A percentile compares a stretch with the other conserved stretches of the same genome.
phyloP scores from a whole-genome alignment of 2,113 vertebrate genomes.

The Sceloporus tristichus region DNA sequence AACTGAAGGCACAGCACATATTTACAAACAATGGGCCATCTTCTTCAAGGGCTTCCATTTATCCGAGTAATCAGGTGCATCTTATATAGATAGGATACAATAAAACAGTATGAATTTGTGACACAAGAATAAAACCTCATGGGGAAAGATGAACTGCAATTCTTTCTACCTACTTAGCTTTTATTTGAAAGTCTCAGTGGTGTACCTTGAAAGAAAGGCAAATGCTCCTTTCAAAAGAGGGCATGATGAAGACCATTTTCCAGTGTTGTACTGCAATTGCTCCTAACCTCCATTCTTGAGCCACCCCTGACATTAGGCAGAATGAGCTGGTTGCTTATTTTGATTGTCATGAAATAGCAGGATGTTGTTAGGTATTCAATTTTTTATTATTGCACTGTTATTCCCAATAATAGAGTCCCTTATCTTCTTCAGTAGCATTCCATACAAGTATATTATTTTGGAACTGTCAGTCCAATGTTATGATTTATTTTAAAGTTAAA shows the following conservation, averaged over 20 bases:
- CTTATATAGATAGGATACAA: not conserved
- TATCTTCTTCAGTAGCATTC: not conserved
- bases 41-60: constrained; percentile 30
- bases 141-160: not conserved
- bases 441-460: not conserved
- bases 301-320: not conserved
- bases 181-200: not conserved
- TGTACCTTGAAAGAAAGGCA: constrained; percentile 3
- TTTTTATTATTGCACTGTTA: not conserved
- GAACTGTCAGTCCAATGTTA: not conserved
- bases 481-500: not conserved
- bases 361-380: not conserved
- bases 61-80: constrained; percentile 16
- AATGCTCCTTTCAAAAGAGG: not conserved
- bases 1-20: not conserved
- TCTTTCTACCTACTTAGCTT: constrained; percentile 24
- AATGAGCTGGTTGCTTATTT: not conserved
- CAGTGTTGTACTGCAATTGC: not conserved
- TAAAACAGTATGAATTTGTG: constrained; percentile 22
- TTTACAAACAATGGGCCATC: not conserved
- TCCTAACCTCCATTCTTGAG: not conserved
- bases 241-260: constrained; percentile 3
- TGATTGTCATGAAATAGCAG: not conserved
- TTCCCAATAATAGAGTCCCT: too few species aligned
- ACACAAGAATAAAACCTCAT: not conserved